Conservation (phyloP, 1,140 invertebrate species). For the Nixonia krombeini region DNA sequence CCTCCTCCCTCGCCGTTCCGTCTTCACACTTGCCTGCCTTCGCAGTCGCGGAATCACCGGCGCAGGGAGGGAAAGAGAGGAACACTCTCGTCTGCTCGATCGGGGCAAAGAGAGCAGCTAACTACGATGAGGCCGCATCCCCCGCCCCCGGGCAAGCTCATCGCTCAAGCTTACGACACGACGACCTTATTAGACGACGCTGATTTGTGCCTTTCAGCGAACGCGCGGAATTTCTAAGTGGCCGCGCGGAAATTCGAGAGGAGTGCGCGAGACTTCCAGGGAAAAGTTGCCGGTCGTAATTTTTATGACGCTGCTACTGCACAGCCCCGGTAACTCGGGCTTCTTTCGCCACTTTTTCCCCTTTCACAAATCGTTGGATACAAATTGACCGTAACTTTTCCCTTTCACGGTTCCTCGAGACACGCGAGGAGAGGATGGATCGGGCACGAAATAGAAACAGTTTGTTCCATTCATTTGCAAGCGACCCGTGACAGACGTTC, state of each 20-base stretch:
- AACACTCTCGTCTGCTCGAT: background rate
- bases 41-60: background rate
- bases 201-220: slow-evolving; percentile 62
- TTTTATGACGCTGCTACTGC: slow-evolving; percentile 29
- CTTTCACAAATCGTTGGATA: slow-evolving; percentile 45
- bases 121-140: background rate
- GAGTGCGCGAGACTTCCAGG: slow-evolving; percentile 9
- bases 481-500: slow-evolving; percentile 26
- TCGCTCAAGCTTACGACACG: slow-evolving; percentile 61
- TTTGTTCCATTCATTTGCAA: slow-evolving; percentile 43
- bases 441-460: slow-evolving; percentile 46
- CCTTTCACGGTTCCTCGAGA: slow-evolving; percentile 46
- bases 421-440: slow-evolving; percentile 46
- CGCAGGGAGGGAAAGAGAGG: background rate
- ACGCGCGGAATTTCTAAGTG: slow-evolving; percentile 56
- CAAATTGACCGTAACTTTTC: slow-evolving; percentile 50
- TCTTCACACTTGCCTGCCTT: slow-evolving; percentile 4
- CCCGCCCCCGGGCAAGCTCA: slow-evolving; percentile 29
- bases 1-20: slow-evolving; percentile 2
- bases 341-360: slow-evolving; percentile 4
- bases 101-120: background rate
- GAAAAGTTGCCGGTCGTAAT: slow-evolving; percentile 34
- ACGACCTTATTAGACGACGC: slow-evolving; percentile 63
- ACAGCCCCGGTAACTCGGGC: slow-evolving; percentile 5
- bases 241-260: slow-evolving; percentile 35